Percentiles rank a stretch among this genome's conserved stretches.
phyloP scores from a whole-genome alignment of 2,113 vertebrate species.

The Oreochromis niloticus region DNA sequence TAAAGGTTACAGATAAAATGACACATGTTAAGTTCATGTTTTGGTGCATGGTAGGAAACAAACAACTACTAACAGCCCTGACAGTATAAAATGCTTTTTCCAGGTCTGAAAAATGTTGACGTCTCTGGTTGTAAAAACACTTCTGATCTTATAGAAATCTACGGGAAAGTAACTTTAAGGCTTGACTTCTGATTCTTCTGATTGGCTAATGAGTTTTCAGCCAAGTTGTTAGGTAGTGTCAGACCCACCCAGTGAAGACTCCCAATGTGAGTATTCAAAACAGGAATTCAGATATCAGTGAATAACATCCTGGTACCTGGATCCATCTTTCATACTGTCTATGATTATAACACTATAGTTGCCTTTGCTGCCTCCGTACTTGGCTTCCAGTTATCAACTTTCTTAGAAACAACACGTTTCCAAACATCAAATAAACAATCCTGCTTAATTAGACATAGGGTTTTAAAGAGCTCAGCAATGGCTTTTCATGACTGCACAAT shows the following conservation, averaged over 20 bases:
- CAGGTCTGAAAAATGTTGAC: background rate
- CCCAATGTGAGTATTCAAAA: background rate
- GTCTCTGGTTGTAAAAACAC: background rate
- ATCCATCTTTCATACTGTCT: background rate
- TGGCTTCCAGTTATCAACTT: background rate
- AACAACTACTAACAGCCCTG: background rate
- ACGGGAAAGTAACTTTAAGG: background rate
- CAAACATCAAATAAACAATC: background rate
- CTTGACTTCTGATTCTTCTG: background rate
- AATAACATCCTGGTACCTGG: background rate
- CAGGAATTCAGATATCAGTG: background rate
- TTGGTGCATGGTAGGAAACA: background rate
- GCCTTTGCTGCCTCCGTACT: background rate
- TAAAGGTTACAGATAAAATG: background rate
- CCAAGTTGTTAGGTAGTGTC: background rate
- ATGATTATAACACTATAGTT: background rate
- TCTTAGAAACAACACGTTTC: background rate
- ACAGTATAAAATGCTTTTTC: background rate
- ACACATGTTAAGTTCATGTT: background rate
- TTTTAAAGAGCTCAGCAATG: background rate
- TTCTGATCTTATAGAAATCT: background rate
- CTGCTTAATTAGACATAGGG: background rate
- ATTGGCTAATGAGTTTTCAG: background rate
- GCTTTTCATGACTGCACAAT: background rate
- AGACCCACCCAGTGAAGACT: background rate